phyloP scores from a whole-genome alignment of 2,888 invertebrate genomes.

The Camponotus fellah region DNA sequence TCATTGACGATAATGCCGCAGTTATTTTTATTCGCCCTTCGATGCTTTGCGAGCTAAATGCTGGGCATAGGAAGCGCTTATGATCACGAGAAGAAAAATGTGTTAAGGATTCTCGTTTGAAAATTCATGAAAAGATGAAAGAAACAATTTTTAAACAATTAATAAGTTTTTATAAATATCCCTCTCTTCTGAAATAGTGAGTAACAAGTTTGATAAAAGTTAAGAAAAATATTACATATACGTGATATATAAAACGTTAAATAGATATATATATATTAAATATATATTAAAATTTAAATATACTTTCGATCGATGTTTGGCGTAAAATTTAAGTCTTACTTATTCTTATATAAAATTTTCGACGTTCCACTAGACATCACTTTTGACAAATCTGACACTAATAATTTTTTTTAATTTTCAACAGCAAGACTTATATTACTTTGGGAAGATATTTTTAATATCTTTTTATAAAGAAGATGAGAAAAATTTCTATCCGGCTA shows the following conservation, averaged over 20 bases:
- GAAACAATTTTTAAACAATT: slow-evolving; percentile 1
- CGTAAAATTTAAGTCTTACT: neutral
- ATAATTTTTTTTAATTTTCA: neutral
- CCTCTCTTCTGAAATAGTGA: neutral
- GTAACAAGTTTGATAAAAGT: neutral
- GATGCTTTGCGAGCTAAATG: slow-evolving; percentile 37
- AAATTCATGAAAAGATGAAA: slow-evolving; percentile 13
- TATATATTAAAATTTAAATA: slow-evolving; percentile 4
- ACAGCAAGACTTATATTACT: neutral
- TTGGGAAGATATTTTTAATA: neutral
- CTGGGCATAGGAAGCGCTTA: neutral
- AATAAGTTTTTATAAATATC: neutral
- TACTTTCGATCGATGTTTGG: neutral
- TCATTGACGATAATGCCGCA: slow-evolving; percentile 41
- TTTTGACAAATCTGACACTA: neutral
- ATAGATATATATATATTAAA: too few species aligned
- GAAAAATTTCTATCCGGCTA: neutral
- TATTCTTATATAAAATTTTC: neutral
- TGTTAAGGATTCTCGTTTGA: neutral
- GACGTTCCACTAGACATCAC: neutral
- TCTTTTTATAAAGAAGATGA: neutral
- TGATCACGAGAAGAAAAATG: slow-evolving; percentile 10
- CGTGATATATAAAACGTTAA: neutral
- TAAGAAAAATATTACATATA: neutral
- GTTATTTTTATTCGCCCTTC: slow-evolving; percentile 52